Base-by-base conservation (phyloP, 1,140 invertebrate genomes). In the Tribolium madens region DNA sequence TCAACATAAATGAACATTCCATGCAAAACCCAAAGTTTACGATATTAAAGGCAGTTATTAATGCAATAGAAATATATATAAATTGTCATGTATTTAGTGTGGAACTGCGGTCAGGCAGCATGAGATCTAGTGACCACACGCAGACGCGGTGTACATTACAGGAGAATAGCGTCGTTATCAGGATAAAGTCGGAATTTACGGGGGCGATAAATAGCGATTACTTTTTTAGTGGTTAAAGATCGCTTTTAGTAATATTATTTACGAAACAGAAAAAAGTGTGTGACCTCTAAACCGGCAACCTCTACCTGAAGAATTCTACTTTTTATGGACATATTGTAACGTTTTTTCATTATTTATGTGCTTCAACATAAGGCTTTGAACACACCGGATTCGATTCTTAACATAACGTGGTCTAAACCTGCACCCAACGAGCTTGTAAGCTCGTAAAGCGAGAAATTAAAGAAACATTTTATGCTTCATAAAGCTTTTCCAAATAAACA, bases 1-100 rank as follows among this genome's bases (percentile, higher is more conserved):
- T 79, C 47, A 60, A 60, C 73, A 47, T 78, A 79, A 79, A 79
- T 78, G 78, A 78, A 78, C 73, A 75, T 78, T 79, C 76, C 76
- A 76, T 64, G 74, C 68, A 53, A 75, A 78, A 78, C 64, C 68
- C 74, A 36, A 69, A 64, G 46, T 78, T 78, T 78, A 80, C 69
- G 79, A 78, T 80, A 78, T 78, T 73, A 70, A 68, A 71, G 50
- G 69, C 68, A 52, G 78, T 79, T 81, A 79, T 81, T 75, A 78
- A 80, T 78, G 76, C 70, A 78, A 81, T 80, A 80, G 77, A 78
- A 81, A 79, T 69, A 72, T 77, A 42, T 76, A 76, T 81, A 79
- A 81, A 81, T 77, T 79, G 73, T 79, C 68, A 73, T 73, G 75
- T 79, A 76, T 77, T 79, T 79, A 78, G 70, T 78, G 73, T 76